Base-by-base conservation (phyloP, 1,140 invertebrate species). In the Euborellia annulipes region DNA sequence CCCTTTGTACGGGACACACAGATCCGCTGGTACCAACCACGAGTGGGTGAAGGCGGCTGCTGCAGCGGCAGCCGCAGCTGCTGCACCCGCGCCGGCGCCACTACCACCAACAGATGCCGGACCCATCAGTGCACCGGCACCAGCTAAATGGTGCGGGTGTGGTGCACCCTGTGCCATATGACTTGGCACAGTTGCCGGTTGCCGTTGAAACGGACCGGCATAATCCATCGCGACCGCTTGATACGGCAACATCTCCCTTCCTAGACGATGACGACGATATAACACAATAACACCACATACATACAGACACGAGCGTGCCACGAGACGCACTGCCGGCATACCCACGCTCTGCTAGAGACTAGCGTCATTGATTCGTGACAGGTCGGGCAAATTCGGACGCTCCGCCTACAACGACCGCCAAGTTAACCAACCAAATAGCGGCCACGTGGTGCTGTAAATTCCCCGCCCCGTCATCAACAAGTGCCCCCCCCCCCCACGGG, bases 1-100 rank as follows among this genome's bases (percentile, higher is more conserved):
- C 23, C 23, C 23, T 75, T 79, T 84, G 70, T 80, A 82, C 68
- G 79, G 67, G 64, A 71, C 70, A 79, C 82, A 85, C 65, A 85
- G 75, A 73, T 87, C 82, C 73, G 82, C 79, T 72, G 82, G 82
- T 79, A 86, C 82, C 74, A 87, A 85, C 84, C 84, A 88, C 69
- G 83, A 87, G 74, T 87, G 84, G 59, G 81, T 82, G 72, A 86
- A 88, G 58, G 79, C 76, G 58, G 73, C 68, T 39, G 41, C 39
- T 18, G 40, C 30, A 40, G 20, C 36, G 36, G 36, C 41, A 13
- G 42, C 41, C 9, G 42, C 36, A 11, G 41, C 41, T 18, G 46
- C 46, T 14, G 41, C 47, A 2, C 21, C 37, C 11, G 43, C 37
- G n/a, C 30, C 44, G 13, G 37, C 43, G 9, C 23, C 43, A 3